Conservation (phyloP, 2,113 vertebrate genomes). For the Hyla sarda region DNA sequence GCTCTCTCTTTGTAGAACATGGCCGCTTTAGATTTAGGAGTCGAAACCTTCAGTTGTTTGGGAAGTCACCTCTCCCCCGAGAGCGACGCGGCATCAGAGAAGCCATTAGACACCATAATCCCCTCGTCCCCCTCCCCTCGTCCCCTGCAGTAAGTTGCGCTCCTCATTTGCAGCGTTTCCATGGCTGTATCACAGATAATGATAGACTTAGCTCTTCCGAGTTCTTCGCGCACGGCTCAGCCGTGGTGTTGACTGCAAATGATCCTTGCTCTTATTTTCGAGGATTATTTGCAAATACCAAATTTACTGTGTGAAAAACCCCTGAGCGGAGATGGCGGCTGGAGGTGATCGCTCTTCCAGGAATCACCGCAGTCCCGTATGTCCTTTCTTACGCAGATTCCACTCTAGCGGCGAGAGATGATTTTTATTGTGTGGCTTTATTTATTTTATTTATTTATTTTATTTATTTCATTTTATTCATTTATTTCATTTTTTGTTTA, state of each 20-base stretch:
- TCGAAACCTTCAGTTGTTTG: constrained; percentile 21
- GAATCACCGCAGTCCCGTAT: background rate
- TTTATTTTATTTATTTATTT: no score
- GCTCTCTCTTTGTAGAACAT: background rate
- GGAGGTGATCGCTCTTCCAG: background rate
- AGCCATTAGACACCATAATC: constrained; percentile 45
- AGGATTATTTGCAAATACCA: constrained; percentile 28
- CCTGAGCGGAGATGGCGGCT: background rate
- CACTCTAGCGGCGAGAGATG: background rate
- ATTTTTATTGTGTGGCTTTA: background rate
- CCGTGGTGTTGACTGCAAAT: constrained; percentile 17
- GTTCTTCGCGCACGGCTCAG: constrained; percentile 5
- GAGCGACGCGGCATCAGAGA: constrained; percentile 27
- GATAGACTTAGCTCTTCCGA: constrained; percentile 27
- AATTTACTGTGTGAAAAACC: constrained; percentile 4
- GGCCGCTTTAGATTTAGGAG: background rate
- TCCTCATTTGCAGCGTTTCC: constrained; percentile 41
- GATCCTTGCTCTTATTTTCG: background rate
- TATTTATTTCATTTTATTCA: no score
- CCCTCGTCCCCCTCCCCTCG: constrained; percentile 40
- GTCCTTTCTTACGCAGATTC: background rate
- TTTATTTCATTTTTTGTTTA: no score
- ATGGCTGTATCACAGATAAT: constrained; percentile 30
- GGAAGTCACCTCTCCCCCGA: constrained; percentile 38
- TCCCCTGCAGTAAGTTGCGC: constrained; percentile 36